A percentile compares a stretch with the other conserved stretches of the same genome.
phyloP scores from a whole-genome alignment of 2,888 invertebrate species.

The Lapara coniferarum region DNA sequence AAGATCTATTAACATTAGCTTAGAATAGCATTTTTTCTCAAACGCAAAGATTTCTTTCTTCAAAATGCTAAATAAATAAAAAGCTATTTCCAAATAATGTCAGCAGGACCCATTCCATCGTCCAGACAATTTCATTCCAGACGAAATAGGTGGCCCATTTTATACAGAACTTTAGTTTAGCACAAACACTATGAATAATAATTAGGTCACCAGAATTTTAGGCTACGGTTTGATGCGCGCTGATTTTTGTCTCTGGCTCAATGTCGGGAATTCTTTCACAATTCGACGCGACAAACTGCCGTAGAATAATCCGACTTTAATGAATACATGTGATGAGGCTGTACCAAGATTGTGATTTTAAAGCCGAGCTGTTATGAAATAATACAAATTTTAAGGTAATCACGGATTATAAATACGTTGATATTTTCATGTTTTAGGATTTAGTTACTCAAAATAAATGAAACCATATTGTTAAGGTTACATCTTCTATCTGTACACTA shows the following conservation, averaged over 20 bases:
- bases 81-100: background rate
- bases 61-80: background rate
- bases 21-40: too few species aligned
- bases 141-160: conserved; percentile 5
- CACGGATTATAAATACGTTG: background rate
- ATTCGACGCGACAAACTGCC: background rate
- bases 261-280: conserved; percentile 9
- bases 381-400: conserved; percentile 7
- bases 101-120: background rate
- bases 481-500: too few species aligned
- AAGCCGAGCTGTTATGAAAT: background rate
- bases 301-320: conserved; percentile 19
- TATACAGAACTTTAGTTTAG: background rate
- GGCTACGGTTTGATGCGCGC: conserved; percentile 7
- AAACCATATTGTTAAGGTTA: too few species aligned
- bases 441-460: too few species aligned
- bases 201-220: conserved; percentile 13
- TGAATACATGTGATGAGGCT: conserved; percentile 12
- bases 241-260: conserved; percentile 12
- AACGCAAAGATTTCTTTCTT: background rate
- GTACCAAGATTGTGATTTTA: conserved; percentile 10
- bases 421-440: background rate
- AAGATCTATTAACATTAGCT: too few species aligned
- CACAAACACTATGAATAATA: conserved; percentile 21
- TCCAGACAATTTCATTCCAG: conserved; percentile 13